phyloP scores from a whole-genome alignment of 2,797 vertebrate species.

The Etheostoma nigrum region DNA sequence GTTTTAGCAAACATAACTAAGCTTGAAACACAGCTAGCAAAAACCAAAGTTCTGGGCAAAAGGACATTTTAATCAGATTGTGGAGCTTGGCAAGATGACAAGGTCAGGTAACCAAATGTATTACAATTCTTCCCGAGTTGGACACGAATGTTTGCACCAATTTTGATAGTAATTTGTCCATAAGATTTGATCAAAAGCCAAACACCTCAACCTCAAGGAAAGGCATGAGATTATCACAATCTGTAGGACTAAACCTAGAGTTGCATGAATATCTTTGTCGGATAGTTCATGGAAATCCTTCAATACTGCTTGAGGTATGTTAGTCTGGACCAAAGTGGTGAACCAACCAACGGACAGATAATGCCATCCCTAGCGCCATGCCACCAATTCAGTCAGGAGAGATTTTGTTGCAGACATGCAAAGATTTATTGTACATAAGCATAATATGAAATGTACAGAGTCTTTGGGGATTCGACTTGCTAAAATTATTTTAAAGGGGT shows the following conservation, averaged over 20 bases:
- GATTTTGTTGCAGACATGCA: too few species aligned
- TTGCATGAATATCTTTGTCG: background rate
- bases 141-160: too few species aligned
- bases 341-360: too few species aligned
- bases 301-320: background rate
- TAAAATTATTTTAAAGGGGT: too few species aligned
- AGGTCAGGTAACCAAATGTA: background rate
- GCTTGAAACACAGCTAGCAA: background rate
- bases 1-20: background rate
- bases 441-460: too few species aligned
- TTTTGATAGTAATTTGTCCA: too few species aligned
- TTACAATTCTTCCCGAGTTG: background rate
- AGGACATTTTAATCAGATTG: too few species aligned
- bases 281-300: background rate
- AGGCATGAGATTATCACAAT: background rate
- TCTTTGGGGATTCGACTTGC: too few species aligned
- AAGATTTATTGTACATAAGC: too few species aligned
- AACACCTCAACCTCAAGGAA: background rate
- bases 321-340: background rate
- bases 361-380: background rate
- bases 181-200: background rate
- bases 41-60: too few species aligned
- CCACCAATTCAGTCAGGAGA: too few species aligned
- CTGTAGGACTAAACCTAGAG: background rate
- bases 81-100: background rate